These are phyloP conservation scores for Pemphredon lugubris DNA, from an alignment of 2,888 invertebrate genomes.

Conservation along the genomic window DNA sequence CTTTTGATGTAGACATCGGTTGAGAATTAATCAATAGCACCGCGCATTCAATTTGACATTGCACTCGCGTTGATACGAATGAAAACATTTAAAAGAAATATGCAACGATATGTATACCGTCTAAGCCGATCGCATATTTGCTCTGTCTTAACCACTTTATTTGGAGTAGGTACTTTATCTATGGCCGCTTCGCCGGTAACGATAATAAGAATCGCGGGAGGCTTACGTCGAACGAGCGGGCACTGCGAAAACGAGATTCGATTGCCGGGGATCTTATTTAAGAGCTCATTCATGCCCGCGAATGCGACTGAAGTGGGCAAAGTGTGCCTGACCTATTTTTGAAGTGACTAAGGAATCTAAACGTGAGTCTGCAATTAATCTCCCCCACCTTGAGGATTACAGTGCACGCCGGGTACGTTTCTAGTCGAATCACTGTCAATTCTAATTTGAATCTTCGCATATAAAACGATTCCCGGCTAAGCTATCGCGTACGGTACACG, in stretches of 20 bases:
- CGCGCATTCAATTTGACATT: too few species aligned
- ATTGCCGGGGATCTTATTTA: constrained; percentile 47
- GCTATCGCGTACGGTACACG: too few species aligned
- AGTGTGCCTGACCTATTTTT: constrained; percentile 59
- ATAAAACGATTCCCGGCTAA: too few species aligned
- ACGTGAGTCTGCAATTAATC: constrained; percentile 36
- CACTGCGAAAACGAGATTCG: constrained; percentile 35
- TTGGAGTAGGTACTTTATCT: constrained; percentile 32
- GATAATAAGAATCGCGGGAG: constrained; percentile 22
- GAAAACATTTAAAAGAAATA: too few species aligned
- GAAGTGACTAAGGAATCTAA: constrained; percentile 14
- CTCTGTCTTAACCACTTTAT: constrained; percentile 8
- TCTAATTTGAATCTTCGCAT: too few species aligned
- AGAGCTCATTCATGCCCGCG: constrained; percentile 55
- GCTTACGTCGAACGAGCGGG: constrained; percentile 4
- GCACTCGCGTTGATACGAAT: too few species aligned
- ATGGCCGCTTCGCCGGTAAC: background rate
- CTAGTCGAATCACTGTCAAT: too few species aligned
- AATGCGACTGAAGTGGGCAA: constrained; percentile 41
- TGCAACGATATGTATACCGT: too few species aligned
- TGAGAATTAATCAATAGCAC: too few species aligned
- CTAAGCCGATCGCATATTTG: constrained; percentile 4
- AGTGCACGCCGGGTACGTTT: too few species aligned
- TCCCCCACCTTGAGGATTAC: background rate
- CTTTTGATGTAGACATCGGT: too few species aligned